Evolutionary conservation across 2,113 vertebrate species (phyloP).

Genomic region (Aythya baeri): DNA sequence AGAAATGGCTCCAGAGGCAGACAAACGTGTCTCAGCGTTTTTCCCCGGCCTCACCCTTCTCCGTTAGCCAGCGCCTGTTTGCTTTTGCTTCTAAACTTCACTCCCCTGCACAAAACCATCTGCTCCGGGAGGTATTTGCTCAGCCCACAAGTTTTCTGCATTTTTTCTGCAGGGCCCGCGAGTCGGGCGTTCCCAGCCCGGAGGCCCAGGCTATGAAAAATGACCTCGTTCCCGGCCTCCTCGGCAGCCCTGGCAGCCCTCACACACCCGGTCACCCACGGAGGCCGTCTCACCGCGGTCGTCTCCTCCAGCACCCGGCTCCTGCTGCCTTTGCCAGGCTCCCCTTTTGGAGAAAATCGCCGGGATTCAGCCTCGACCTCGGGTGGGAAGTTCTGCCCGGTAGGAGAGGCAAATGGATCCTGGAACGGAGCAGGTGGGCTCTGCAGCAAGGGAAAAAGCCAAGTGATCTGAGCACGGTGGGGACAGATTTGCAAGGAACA

Average conservation of each 20-base stretch:
- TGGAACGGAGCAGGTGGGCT: neutral
- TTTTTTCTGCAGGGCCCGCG: neutral
- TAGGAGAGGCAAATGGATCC: neutral
- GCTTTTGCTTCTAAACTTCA: constrained; percentile 32
- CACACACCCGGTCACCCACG: neutral
- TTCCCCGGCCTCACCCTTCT: constrained; percentile 5
- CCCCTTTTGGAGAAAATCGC: no score
- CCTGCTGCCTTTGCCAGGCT: neutral
- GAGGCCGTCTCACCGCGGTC: no score
- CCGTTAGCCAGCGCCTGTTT: neutral
- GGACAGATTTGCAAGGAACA: neutral
- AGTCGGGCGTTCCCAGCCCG: neutral
- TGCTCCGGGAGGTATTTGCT: constrained; percentile 40
- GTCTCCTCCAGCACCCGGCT: neutral
- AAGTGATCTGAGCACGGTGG: neutral
- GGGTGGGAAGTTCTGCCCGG: neutral
- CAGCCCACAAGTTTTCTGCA: constrained; percentile 24
- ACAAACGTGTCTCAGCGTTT: neutral
- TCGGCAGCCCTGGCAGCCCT: neutral
- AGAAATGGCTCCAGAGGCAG: constrained; percentile 3
- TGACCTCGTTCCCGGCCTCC: neutral
- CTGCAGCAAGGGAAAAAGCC: neutral
- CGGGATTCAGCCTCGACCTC: no score
- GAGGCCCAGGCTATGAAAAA: neutral
- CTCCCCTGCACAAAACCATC: constrained; percentile 51